Conservation (phyloP, 2,888 invertebrate species). For the Microchrysa polita region DNA sequence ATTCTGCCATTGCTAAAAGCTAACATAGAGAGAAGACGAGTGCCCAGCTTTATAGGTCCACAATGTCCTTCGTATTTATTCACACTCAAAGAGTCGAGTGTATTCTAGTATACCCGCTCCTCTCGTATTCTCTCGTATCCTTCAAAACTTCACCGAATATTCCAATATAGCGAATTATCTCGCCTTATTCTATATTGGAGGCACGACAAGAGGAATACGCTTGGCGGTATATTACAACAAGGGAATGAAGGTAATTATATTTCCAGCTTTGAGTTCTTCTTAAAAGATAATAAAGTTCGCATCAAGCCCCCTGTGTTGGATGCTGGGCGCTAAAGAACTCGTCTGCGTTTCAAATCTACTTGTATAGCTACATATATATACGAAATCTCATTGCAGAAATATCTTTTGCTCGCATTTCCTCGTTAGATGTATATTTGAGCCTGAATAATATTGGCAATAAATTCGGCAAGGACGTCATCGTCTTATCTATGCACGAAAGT, state of each 20-base stretch:
- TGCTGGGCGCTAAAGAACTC: too few species aligned
- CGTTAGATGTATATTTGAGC: slow-evolving; percentile 4
- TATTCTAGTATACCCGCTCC: neutral
- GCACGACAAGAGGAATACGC: too few species aligned
- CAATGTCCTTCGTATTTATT: slow-evolving; percentile 23
- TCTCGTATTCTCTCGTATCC: too few species aligned
- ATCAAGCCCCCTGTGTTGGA: neutral
- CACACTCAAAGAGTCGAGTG: neutral
- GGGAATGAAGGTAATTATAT: slow-evolving; percentile 30
- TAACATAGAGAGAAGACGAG: neutral
- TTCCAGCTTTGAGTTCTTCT: slow-evolving; percentile 13
- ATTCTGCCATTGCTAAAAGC: neutral
- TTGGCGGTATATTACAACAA: too few species aligned
- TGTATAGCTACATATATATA: too few species aligned
- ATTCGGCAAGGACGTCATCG: slow-evolving; percentile 33
- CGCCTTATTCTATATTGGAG: slow-evolving; percentile 13
- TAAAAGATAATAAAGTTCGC: slow-evolving; percentile 36
- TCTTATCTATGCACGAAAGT: slow-evolving; percentile 34
- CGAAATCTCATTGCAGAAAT: neutral
- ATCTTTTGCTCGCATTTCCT: neutral
- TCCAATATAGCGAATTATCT: slow-evolving; percentile 20
- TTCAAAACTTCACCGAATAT: slow-evolving; percentile 15
- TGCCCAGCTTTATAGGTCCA: neutral
- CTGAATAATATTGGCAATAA: slow-evolving; percentile 43
- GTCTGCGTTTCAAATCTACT: too few species aligned